These are phyloP conservation scores for Potorous gilbertii DNA, from an alignment of 2,797 vertebrate species.

Conservation along the genomic window DNA sequence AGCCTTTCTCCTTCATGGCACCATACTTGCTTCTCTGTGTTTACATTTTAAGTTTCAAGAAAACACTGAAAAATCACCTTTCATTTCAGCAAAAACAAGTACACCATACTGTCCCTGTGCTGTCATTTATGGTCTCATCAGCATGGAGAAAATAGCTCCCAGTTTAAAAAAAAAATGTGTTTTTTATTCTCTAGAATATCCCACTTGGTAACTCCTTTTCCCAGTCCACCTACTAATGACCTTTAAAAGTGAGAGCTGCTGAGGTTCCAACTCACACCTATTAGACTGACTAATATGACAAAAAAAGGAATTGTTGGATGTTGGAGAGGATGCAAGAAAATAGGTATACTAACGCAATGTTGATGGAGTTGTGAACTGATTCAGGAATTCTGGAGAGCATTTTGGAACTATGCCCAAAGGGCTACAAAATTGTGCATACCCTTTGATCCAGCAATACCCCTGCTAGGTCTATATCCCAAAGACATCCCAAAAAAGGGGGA, in stretches of 20 bases:
- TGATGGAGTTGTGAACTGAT: background rate
- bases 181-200: background rate
- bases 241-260: background rate
- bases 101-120: background rate
- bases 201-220: background rate
- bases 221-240: background rate
- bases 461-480: too few species aligned
- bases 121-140: background rate
- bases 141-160: background rate
- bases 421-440: too few species aligned
- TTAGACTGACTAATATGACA: background rate
- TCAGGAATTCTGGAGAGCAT: background rate
- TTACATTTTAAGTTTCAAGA: background rate
- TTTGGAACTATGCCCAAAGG: too few species aligned
- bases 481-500: too few species aligned
- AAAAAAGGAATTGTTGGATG: background rate
- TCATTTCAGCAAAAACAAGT: background rate
- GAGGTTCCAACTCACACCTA: background rate
- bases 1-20: background rate
- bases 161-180: background rate
- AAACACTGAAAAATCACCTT: background rate
- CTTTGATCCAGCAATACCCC: too few species aligned
- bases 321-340: background rate
- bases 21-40: too few species aligned
- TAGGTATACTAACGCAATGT: background rate